Base-by-base conservation (phyloP, 1,140 invertebrate species). In the Geopemphigus sp. region DNA sequence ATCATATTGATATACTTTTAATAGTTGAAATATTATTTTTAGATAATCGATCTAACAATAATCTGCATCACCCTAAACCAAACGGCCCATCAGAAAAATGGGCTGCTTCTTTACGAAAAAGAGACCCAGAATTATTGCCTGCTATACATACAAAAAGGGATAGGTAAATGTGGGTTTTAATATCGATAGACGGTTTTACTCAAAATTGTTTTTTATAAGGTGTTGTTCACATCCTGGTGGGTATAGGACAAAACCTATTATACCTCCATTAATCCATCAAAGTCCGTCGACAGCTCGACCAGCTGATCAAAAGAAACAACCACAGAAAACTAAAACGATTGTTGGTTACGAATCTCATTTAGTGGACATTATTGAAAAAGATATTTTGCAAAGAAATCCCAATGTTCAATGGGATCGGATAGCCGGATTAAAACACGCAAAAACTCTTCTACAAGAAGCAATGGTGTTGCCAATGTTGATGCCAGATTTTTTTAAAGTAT, bases 261-360 rank as follows among this genome's bases (percentile, higher is more conserved):
- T 78, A 63, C 74, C 81, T 6, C 59, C 74, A 3, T 24, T 73
- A 53, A 14, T 39, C n/a, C 56, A 26, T 50, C 78, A 72, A 17
- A 64, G 53, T 4, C 61, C 80, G 19, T 54, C 81, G 22, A 76
- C 72, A 17, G 74, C 59, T 80, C 64, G 78, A 57, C 56, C 39
- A 1, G 50, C 76, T 15, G 57, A 66, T 26, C 83, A 85, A 22
- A 84, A 84, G 26, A 90, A 90, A 82, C 88, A 90, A 76, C 5
- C 12, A 11, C 90, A 90, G 84, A 88, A 91, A 24, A 95, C 94
- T 85, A 90, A 92, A 82, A 86, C 91, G 0, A 85, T 88, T 19
- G 17, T 78, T 45, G 93, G 93, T 10, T 93, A 91, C 84, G 93
- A 96, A 84, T 85, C 89, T 68, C 92, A 93, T 84, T 85, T 96